Evolutionary conservation across 2,113 vertebrate genomes (phyloP).

Genomic region (Puffinus mauretanicus): DNA sequence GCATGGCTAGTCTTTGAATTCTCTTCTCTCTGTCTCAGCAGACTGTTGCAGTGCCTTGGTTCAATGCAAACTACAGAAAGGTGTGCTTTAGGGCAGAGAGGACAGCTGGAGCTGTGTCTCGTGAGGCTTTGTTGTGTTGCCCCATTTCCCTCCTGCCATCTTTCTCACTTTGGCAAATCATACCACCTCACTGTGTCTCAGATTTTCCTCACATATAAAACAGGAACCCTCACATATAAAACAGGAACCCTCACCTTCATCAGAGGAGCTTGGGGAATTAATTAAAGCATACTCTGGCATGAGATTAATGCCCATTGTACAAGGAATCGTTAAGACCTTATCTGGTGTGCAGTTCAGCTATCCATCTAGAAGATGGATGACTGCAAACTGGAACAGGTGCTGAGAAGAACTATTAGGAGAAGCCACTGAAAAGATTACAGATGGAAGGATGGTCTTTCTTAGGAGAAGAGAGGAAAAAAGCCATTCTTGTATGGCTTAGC

Average conservation of each 20-base stretch:
- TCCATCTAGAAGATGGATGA: slow-evolving; percentile 9
- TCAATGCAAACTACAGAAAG: neutral
- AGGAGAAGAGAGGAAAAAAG: neutral
- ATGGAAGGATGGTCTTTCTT: neutral
- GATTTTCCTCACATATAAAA: neutral
- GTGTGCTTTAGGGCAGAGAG: neutral
- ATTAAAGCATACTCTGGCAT: slow-evolving; percentile 24
- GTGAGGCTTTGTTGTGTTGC: neutral
- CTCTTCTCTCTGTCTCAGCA: neutral
- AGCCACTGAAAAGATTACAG: neutral
- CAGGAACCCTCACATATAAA: neutral
- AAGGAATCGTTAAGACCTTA: slow-evolving; percentile 15
- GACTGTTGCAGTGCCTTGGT: neutral
- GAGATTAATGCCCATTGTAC: slow-evolving; percentile 20
- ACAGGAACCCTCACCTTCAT: neutral
- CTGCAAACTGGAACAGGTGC: neutral
- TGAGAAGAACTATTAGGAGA: slow-evolving; percentile 9
- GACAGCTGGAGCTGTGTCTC: neutral
- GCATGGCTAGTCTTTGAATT: neutral
- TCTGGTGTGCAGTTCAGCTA: neutral
- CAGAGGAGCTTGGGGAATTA: slow-evolving; percentile 1
- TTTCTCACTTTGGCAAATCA: neutral
- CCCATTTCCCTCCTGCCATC: neutral
- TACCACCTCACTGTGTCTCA: neutral
- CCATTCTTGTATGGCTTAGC: neutral